These are phyloP conservation scores for Etheostoma spectabile DNA, from an alignment of 2,113 vertebrate species.

Conservation along the genomic window DNA sequence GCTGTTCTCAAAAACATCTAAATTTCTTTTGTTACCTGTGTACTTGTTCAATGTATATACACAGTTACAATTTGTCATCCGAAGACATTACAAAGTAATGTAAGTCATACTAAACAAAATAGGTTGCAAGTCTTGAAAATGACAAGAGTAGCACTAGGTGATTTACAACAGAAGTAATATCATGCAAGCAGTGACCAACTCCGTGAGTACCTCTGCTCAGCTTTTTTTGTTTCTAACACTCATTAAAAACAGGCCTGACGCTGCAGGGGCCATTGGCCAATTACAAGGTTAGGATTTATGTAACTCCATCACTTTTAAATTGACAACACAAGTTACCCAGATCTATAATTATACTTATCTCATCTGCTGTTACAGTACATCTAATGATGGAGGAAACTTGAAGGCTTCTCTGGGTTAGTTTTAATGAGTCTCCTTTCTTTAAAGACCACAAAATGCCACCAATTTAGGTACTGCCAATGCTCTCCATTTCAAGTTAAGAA, in stretches of 20 bases:
- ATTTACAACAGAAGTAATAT: constrained; percentile 47
- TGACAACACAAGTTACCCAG: constrained; percentile 97
- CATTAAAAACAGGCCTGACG: constrained; percentile 92
- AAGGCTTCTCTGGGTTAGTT: constrained; percentile 87
- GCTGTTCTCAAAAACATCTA: not conserved
- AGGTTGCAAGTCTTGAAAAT: constrained; percentile 38
- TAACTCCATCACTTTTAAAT: constrained; percentile 94
- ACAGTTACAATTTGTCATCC: not conserved
- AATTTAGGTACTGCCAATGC: constrained; percentile 99
- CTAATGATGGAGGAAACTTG: constrained; percentile 94
- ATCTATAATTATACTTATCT: constrained; percentile 98
- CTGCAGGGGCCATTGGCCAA: constrained; percentile 84
- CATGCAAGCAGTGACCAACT: constrained; percentile 76
- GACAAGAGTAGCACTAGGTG: constrained; percentile 35
- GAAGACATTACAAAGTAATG: constrained; percentile 26
- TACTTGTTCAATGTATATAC: not conserved
- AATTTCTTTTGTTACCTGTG: not conserved
- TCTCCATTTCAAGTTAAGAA: constrained; percentile 92
- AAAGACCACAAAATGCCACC: constrained; percentile 95
- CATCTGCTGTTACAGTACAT: constrained; percentile 89
- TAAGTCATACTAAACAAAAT: constrained; percentile 33
- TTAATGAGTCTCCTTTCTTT: constrained; percentile 96
- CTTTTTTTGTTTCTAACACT: too few relatives aligned
- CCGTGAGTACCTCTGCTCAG: constrained; percentile 83
- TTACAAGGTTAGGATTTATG: constrained; percentile 89